phyloP scores from a whole-genome alignment of 2,888 invertebrate species.

The Drosophila fungiperda region DNA sequence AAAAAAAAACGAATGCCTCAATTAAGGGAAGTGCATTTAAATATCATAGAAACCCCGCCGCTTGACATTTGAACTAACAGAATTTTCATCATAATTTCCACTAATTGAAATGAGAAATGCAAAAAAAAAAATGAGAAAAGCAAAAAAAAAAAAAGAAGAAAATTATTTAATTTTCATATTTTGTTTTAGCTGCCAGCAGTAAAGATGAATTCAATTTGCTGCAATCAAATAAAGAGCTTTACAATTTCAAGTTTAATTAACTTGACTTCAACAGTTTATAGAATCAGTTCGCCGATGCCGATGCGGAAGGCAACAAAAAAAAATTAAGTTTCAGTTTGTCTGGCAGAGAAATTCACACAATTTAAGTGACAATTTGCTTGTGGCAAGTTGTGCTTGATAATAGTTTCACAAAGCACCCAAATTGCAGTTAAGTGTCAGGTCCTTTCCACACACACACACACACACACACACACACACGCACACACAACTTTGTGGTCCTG shows the following conservation, averaged over 20 bases:
- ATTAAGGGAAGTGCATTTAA: constrained; percentile 1
- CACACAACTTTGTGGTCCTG: constrained; percentile 36
- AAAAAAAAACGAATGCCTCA: background rate
- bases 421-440: constrained; percentile 48
- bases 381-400: constrained; percentile 35
- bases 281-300: background rate
- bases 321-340: constrained; percentile 6
- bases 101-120: constrained; percentile 75
- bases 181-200: constrained; percentile 43
- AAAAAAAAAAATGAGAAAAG: constrained; percentile 38
- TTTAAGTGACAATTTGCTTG: constrained; percentile 15
- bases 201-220: constrained; percentile 53
- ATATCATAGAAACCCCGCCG: background rate
- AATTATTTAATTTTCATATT: constrained; percentile 66
- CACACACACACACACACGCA: constrained; percentile 18
- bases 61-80: constrained; percentile 41
- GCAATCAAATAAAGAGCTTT: constrained; percentile 62
- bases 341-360: background rate
- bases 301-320: background rate
- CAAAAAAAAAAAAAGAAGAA: constrained; percentile 29
- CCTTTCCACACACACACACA: constrained; percentile 24
- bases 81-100: constrained; percentile 45
- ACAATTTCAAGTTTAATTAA: constrained; percentile 58
- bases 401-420: constrained; percentile 49
- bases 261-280: constrained; percentile 20